Evolutionary conservation across 2,797 vertebrate genomes (phyloP).

Genomic region (Semaprochilodus insignis): DNA sequence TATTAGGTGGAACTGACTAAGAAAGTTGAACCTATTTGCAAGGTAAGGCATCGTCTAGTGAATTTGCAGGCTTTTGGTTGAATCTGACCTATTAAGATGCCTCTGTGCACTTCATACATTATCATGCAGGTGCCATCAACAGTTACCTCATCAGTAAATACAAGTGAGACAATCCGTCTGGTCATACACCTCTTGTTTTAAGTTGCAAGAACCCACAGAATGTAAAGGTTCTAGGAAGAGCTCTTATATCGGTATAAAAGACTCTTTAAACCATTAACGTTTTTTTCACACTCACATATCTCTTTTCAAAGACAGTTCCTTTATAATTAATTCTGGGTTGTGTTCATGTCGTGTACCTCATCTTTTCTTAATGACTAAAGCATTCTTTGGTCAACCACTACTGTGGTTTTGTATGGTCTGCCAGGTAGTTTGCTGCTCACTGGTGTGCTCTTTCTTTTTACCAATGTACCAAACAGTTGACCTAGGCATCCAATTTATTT

Average conservation of each 20-base stretch:
- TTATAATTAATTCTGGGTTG: too few relatives aligned
- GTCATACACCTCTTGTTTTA: too few relatives aligned
- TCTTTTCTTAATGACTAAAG: too few relatives aligned
- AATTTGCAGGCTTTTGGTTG: background rate
- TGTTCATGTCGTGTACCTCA: too few relatives aligned
- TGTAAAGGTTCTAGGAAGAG: background rate
- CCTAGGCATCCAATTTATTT: background rate
- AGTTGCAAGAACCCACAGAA: too few relatives aligned
- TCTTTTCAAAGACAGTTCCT: too few relatives aligned
- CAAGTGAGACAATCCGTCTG: too few relatives aligned
- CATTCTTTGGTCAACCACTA: background rate
- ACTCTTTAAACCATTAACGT: too few relatives aligned
- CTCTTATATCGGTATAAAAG: too few relatives aligned
- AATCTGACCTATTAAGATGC: background rate
- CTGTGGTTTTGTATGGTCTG: background rate
- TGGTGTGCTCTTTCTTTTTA: background rate
- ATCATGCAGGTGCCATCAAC: background rate
- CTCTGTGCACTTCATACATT: background rate
- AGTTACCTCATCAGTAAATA: background rate
- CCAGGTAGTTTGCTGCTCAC: background rate
- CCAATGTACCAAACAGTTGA: background rate
- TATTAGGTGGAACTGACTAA: too few relatives aligned
- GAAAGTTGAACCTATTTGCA: background rate
- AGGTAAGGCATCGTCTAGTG: background rate
- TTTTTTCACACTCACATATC: too few relatives aligned